These are phyloP conservation scores for Hippocampus barbouri DNA, from an alignment of 2,113 vertebrate species.

Conservation along the genomic window DNA sequence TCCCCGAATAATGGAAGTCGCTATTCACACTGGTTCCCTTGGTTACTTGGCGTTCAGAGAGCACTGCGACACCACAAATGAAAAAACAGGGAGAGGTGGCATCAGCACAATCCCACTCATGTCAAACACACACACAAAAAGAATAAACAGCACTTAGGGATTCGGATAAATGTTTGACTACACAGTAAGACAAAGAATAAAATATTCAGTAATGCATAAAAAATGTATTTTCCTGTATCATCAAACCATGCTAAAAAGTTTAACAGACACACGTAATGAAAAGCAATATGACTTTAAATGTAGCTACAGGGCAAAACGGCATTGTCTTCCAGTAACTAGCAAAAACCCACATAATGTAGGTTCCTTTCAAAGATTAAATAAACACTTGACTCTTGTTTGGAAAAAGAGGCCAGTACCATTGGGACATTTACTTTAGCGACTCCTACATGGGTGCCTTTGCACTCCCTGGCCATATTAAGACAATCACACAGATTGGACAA, in stretches of 20 bases:
- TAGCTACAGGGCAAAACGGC: background rate
- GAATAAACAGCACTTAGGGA: background rate
- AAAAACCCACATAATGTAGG: background rate
- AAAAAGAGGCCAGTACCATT: slow-evolving; percentile 8
- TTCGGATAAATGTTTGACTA: background rate
- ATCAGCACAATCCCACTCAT: background rate
- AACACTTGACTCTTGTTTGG: slow-evolving; percentile 20
- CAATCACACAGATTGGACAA: slow-evolving; percentile 32
- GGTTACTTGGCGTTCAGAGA: background rate
- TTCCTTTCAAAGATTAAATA: slow-evolving; percentile 25
- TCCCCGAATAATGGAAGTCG: background rate
- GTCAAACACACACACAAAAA: background rate
- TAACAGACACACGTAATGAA: background rate
- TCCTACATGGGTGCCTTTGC: slow-evolving; percentile 16
- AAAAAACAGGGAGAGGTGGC: background rate
- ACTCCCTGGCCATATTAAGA: slow-evolving; percentile 55
- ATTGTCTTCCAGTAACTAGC: background rate
- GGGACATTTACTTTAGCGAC: slow-evolving; percentile 22
- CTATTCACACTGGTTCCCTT: background rate
- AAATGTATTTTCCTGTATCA: background rate
- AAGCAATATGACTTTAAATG: background rate
- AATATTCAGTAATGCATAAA: background rate
- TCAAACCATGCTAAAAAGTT: background rate
- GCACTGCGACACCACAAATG: background rate
- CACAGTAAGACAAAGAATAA: background rate